phyloP scores from a whole-genome alignment of 1,140 invertebrate species.

The Argopecten irradians region DNA sequence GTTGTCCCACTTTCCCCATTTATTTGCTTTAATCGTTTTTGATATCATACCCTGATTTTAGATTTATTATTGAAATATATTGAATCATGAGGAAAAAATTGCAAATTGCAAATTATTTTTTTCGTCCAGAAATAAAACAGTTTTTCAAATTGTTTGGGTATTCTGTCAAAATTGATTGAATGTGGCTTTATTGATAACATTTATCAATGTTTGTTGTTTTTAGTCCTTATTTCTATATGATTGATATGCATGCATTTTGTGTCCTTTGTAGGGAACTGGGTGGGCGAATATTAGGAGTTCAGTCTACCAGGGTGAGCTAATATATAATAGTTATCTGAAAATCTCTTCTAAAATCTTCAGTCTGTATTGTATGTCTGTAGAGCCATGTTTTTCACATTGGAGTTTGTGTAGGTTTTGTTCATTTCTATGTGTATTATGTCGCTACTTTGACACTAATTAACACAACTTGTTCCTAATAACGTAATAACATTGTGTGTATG shows the following conservation, averaged over 20 bases:
- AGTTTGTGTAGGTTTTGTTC: too few species aligned
- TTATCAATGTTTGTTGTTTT: background rate
- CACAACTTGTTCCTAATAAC: background rate
- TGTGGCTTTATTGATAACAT: background rate
- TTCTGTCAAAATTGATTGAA: background rate
- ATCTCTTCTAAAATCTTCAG: slow-evolving; percentile 6
- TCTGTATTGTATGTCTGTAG: background rate
- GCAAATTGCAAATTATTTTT: background rate
- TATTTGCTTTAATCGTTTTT: background rate
- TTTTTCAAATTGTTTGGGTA: background rate
- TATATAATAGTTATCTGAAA: slow-evolving; percentile 24
- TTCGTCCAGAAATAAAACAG: background rate
- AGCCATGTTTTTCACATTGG: too few species aligned
- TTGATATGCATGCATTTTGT: slow-evolving; percentile 28
- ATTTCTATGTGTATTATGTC: background rate
- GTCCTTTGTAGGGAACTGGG: slow-evolving; percentile 68
- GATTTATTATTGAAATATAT: background rate
- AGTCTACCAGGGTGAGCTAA: slow-evolving; percentile 68
- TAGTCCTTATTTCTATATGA: background rate
- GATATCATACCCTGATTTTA: background rate
- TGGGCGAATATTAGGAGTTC: slow-evolving; percentile 65
- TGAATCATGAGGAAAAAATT: background rate
- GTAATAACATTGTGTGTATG: too few species aligned
- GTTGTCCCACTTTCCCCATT: background rate
- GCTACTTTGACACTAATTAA: background rate